These are phyloP conservation scores for Naso thynnoides DNA, from an alignment of 2,797 vertebrate genomes.

Conservation along the genomic window DNA sequence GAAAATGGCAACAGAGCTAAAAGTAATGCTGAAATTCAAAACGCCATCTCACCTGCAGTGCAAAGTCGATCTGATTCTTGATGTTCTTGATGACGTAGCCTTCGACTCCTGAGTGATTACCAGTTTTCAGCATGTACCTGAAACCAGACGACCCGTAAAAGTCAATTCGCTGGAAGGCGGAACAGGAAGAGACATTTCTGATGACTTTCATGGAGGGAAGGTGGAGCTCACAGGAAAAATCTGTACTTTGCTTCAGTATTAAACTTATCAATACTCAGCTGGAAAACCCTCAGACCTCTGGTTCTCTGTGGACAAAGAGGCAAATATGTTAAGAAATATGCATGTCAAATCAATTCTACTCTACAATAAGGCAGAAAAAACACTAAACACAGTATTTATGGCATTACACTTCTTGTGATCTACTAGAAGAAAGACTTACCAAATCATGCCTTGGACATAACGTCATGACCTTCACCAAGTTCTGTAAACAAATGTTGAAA, in stretches of 20 bases:
- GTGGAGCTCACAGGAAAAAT: conserved; percentile 89
- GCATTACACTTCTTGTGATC: background rate
- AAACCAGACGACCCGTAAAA: conserved; percentile 52
- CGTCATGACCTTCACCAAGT: conserved; percentile 94
- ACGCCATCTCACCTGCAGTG: conserved; percentile 88
- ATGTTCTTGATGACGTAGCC: conserved; percentile 97
- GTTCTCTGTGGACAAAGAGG: conserved; percentile 85
- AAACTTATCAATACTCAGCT: conserved; percentile 94
- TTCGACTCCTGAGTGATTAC: conserved; percentile 93
- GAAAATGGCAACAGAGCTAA: background rate
- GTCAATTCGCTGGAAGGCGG: background rate
- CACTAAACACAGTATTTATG: background rate
- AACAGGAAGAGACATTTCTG: background rate
- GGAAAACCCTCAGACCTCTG: conserved; percentile 91
- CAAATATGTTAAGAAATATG: background rate
- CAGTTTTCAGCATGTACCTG: conserved; percentile 93
- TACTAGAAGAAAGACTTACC: conserved; percentile 82
- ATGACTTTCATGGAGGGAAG: background rate
- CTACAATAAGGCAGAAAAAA: background rate
- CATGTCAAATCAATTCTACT: background rate
- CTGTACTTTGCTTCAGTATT: conserved; percentile 92
- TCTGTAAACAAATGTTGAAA: conserved; percentile 77
- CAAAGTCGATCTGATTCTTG: conserved; percentile 90
- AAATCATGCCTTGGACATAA: conserved; percentile 89
- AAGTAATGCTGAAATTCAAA: fast-evolving